Evolutionary conservation across 2,113 vertebrate genomes (phyloP).

Genomic region (Tichodroma muraria): DNA sequence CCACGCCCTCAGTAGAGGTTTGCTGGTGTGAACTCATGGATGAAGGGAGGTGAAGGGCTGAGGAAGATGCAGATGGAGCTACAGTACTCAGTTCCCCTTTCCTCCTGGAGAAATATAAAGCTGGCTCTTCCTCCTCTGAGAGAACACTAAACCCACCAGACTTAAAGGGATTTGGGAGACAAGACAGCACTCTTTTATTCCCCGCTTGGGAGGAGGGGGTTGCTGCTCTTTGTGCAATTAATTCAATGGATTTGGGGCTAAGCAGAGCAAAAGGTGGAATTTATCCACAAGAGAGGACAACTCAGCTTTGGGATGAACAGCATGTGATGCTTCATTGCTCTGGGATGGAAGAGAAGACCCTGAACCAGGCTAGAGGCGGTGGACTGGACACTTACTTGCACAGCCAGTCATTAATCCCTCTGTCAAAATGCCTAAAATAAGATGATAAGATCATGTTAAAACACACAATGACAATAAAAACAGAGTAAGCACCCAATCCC

Average conservation of each 20-base stretch:
- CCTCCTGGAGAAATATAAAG: neutral
- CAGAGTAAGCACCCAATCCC: neutral
- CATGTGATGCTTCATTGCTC: neutral
- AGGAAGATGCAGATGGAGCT: neutral
- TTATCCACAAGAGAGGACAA: neutral
- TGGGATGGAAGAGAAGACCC: neutral
- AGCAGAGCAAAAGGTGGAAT: neutral
- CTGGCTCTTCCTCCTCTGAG: neutral
- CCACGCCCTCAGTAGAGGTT: neutral
- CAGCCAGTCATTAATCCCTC: constrained; percentile 95
- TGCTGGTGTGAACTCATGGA: neutral
- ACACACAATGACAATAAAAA: neutral
- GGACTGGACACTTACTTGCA: constrained; percentile 82
- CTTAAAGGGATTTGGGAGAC: neutral
- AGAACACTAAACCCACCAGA: neutral
- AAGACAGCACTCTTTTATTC: neutral
- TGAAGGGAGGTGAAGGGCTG: neutral
- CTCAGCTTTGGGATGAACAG: neutral
- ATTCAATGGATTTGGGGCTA: neutral
- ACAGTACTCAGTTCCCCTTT: neutral
- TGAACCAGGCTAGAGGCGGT: neutral
- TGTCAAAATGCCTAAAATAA: constrained; percentile 86
- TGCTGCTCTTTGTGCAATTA: neutral
- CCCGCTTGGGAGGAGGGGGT: fast-evolving
- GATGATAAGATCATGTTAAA: neutral